Percentiles rank a stretch among this genome's conserved stretches.
Evolutionary conservation across 2,888 invertebrate genomes (phyloP).

Genomic region (Eilema griseolum): DNA sequence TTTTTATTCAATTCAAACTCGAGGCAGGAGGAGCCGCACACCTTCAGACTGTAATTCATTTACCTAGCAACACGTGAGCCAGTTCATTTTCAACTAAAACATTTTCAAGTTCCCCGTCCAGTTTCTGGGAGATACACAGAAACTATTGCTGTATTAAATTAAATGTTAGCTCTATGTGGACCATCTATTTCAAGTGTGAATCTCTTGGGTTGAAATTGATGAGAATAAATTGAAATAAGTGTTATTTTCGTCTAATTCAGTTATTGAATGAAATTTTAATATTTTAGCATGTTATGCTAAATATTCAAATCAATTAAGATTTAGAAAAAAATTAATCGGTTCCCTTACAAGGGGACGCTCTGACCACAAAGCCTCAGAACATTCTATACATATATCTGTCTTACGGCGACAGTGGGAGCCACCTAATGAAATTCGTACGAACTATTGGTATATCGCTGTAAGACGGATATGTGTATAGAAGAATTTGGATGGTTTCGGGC

Average conservation of each 20-base stretch:
- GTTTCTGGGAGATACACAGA: not conserved
- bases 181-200: not conserved
- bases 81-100: constrained; percentile 46
- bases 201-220: not conserved
- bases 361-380: no score
- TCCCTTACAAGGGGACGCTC: no score
- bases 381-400: no score
- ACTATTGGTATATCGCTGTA: no score
- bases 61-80: constrained; percentile 40
- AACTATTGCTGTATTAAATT: constrained; percentile 40
- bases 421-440: no score
- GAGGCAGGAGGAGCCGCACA: constrained; percentile 28
- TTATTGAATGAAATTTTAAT: no score
- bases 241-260: not conserved
- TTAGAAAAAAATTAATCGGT: no score
- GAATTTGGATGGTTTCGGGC: no score
- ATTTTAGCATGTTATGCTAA: no score
- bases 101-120: constrained; percentile 36
- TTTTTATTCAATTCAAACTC: constrained; percentile 53
- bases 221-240: not conserved
- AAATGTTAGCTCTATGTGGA: constrained; percentile 2
- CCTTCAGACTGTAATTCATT: constrained; percentile 51
- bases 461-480: no score
- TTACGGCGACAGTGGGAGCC: no score
- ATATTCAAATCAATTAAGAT: no score